phyloP scores from a whole-genome alignment of 2,797 vertebrate species.

The Typhlichthys eigenmanni region DNA sequence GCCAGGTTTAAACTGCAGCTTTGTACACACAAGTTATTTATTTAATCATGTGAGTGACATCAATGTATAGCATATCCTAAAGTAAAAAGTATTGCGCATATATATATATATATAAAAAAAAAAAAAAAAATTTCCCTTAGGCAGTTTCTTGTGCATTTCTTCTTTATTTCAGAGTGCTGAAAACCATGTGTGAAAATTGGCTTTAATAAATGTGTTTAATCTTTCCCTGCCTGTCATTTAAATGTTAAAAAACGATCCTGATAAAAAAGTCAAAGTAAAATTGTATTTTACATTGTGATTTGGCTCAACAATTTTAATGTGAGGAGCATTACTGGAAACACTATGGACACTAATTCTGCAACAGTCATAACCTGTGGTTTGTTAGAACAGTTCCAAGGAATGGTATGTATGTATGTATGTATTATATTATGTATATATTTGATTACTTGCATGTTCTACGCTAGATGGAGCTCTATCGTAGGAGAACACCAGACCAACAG shows the following conservation, averaged over 20 bases:
- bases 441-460: conserved; percentile 14
- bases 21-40: conserved; percentile 31
- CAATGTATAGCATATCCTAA: conserved; percentile 40
- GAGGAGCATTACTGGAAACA: no score
- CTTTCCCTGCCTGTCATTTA: background rate
- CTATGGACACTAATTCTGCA: background rate
- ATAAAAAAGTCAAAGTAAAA: background rate
- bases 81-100: conserved; percentile 32
- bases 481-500: conserved; percentile 1
- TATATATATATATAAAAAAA: no score
- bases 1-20: conserved; percentile 20
- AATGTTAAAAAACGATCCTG: background rate
- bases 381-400: background rate
- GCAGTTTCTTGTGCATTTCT: conserved; percentile 15
- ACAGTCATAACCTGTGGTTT: background rate
- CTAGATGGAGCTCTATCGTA: conserved; percentile 36
- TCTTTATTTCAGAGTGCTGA: conserved; percentile 12
- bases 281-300: no score
- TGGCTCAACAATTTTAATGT: no score
- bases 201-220: conserved; percentile 39
- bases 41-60: conserved; percentile 34
- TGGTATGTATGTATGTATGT: no score
- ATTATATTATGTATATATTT: no score
- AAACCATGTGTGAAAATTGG: conserved; percentile 1
- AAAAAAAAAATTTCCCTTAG: conserved; percentile 10